These are phyloP conservation scores for Gymnogyps californianus DNA, from an alignment of 2,113 vertebrate genomes.

Conservation along the genomic window DNA sequence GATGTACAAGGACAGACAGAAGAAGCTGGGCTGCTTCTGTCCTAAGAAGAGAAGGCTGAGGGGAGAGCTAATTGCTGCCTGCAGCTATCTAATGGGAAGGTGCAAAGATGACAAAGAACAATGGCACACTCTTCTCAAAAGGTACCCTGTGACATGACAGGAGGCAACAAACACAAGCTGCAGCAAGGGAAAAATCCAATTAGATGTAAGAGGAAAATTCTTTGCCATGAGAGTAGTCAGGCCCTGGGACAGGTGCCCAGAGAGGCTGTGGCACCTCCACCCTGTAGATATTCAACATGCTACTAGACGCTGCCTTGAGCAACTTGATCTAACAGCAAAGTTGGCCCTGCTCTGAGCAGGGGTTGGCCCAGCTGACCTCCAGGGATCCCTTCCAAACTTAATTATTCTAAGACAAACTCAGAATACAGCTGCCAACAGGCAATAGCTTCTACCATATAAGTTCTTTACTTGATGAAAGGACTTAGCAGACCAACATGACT, in stretches of 20 bases:
- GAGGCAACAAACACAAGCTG: background rate
- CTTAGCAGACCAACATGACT: background rate
- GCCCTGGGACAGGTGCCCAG: background rate
- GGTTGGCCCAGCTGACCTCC: background rate
- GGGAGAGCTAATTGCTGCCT: background rate
- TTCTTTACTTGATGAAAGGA: background rate
- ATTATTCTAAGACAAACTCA: background rate
- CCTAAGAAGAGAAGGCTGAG: background rate
- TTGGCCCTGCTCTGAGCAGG: background rate
- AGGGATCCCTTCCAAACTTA: background rate
- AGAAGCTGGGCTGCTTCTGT: background rate
- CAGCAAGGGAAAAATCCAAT: background rate
- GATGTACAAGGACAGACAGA: background rate
- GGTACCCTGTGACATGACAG: background rate
- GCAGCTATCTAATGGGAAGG: background rate
- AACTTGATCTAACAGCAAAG: background rate
- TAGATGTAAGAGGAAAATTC: background rate
- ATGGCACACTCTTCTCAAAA: background rate
- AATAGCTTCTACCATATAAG: background rate
- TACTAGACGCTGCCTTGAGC: background rate
- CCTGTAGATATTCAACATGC: background rate
- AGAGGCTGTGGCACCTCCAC: background rate
- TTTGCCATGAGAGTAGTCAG: accelerated
- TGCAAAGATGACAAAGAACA: background rate
- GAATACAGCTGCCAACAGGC: background rate